Percentiles rank a stretch among this genome's conserved stretches.
Conservation (phyloP, 2,797 vertebrate genomes). For the Helarctos malayanus region DNA sequence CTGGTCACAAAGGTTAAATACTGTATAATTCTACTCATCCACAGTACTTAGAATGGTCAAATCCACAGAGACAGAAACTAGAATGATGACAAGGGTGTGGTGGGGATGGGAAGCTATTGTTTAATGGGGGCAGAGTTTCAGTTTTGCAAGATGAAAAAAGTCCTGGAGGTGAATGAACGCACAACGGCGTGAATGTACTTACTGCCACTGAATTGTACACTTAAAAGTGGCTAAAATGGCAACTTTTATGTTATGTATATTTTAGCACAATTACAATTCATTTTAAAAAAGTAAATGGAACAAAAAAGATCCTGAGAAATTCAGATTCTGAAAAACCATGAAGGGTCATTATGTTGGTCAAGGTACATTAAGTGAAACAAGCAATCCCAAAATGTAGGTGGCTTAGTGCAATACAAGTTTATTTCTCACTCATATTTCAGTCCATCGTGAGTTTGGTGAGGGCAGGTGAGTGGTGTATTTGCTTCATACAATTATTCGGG, state of each 20-base stretch:
- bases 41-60: neutral
- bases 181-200: neutral
- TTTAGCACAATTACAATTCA: neutral
- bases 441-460: neutral
- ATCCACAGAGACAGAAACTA: neutral
- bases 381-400: neutral
- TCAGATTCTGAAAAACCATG: neutral
- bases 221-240: neutral
- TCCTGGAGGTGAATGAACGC: neutral
- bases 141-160: neutral
- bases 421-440: neutral
- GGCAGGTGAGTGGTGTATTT: accelerated
- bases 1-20: neutral
- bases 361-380: neutral
- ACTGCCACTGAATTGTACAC: neutral
- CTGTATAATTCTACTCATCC: neutral
- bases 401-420: accelerated
- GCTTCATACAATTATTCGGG: neutral
- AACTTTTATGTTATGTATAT: neutral
- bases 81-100: too few relatives aligned
- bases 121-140: neutral
- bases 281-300: neutral
- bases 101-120: too few relatives aligned
- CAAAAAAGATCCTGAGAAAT: neutral
- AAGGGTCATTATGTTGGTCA: neutral